Conservation (phyloP, 2,797 vertebrate genomes). For the Anas bernieri region DNA sequence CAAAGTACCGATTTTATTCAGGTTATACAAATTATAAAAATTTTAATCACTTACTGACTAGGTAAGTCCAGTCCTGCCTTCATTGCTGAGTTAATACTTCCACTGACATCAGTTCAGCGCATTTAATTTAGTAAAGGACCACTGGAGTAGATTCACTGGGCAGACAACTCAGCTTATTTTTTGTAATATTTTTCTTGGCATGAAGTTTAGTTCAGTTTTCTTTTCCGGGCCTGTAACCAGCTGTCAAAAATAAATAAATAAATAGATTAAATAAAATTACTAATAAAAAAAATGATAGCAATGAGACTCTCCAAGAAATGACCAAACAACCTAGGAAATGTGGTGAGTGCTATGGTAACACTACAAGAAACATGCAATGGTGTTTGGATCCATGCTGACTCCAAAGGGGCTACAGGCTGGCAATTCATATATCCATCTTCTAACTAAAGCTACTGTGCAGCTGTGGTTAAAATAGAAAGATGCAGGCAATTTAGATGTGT, state of each 20-base stretch:
- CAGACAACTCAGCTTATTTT: background rate
- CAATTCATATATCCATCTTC: background rate
- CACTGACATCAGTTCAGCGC: background rate
- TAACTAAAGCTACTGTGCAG: background rate
- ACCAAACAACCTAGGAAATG: constrained; percentile 24
- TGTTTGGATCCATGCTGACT: background rate
- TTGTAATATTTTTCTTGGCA: background rate
- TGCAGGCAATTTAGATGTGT: background rate
- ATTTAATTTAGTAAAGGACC: background rate
- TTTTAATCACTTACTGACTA: background rate
- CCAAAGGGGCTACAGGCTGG: background rate
- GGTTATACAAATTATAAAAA: background rate
- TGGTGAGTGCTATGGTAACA: background rate
- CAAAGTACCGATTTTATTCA: background rate
- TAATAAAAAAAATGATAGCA: background rate
- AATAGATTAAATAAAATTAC: too few relatives aligned
- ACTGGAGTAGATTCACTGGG: background rate
- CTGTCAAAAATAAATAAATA: too few relatives aligned
- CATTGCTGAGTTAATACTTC: background rate
- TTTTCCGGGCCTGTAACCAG: background rate
- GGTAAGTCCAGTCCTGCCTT: background rate
- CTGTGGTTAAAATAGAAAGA: background rate
- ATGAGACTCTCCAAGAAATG: constrained; percentile 38
- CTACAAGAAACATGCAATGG: background rate
- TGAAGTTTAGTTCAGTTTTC: background rate